phyloP scores from a whole-genome alignment of 2,797 vertebrate species.

The Acridotheres tristis region DNA sequence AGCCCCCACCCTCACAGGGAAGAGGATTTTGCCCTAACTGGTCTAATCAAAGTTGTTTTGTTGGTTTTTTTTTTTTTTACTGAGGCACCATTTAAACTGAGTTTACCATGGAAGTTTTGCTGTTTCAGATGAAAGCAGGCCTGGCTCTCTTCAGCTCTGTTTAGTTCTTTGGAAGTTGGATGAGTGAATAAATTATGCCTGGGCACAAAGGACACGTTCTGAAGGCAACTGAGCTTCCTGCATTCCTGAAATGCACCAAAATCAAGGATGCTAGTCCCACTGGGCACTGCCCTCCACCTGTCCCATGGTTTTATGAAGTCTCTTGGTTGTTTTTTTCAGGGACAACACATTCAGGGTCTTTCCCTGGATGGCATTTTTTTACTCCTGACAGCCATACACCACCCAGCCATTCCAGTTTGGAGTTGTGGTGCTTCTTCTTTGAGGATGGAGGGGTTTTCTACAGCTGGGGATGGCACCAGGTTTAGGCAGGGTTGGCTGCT shows the following conservation, averaged over 20 bases:
- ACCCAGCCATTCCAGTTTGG: not conserved
- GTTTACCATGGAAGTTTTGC: not conserved
- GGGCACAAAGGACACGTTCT: not conserved
- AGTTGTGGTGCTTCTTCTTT: not conserved
- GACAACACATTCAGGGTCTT: not conserved
- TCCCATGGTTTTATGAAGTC: not conserved
- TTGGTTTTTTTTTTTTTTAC: not conserved
- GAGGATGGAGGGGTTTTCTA: not conserved
- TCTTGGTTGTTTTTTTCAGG: not conserved
- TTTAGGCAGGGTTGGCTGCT: not conserved
- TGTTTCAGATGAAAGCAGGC: not conserved
- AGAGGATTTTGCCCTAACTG: not conserved
- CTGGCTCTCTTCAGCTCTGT: not conserved
- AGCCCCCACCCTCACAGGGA: fast-evolving
- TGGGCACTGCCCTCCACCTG: not conserved
- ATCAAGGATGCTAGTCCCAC: not conserved
- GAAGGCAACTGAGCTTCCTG: not conserved
- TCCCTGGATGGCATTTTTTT: not conserved
- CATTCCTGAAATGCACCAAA: not conserved
- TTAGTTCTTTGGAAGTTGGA: not conserved
- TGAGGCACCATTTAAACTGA: not conserved
- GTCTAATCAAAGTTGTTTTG: not conserved
- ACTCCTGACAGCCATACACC: fast-evolving
- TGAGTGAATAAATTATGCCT: not conserved
- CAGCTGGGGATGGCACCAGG: not conserved